These are phyloP conservation scores for Muntiacus muntjak DNA, from an alignment of 2,113 vertebrate species.

Conservation along the genomic window DNA sequence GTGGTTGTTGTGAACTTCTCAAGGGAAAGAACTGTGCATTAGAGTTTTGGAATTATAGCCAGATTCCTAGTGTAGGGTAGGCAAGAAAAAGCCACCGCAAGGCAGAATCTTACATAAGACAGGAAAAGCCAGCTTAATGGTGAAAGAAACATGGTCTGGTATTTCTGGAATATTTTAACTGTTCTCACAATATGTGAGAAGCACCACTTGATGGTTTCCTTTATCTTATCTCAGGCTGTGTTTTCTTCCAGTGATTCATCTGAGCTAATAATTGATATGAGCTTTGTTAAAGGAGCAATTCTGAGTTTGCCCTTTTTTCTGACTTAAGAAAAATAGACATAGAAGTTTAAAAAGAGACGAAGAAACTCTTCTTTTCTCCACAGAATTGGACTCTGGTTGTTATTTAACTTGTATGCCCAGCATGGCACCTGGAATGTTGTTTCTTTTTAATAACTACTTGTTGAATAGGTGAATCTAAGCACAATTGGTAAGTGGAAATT, in stretches of 20 bases:
- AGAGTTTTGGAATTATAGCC: neutral
- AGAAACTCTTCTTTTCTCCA: neutral
- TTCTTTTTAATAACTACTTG: neutral
- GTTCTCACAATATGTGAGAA: rapidly evolving
- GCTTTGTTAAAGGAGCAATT: neutral
- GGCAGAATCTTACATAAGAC: neutral
- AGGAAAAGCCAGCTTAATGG: neutral
- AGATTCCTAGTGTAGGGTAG: neutral
- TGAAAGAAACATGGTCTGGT: neutral
- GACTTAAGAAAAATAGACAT: neutral
- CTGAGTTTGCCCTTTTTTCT: neutral
- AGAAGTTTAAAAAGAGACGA: neutral
- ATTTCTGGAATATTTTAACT: neutral
- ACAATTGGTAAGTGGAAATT: neutral
- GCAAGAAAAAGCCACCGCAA: neutral
- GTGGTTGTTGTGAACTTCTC: neutral
- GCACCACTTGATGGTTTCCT: neutral
- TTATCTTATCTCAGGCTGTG: neutral
- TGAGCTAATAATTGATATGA: neutral
- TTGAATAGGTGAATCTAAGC: neutral
- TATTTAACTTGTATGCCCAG: neutral
- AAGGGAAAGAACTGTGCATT: neutral
- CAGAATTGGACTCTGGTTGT: neutral
- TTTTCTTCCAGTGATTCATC: neutral
- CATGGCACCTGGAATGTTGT: neutral